Evolutionary conservation across 2,797 vertebrate species (phyloP).

Genomic region (Lepidocolaptes lacrymiger): DNA sequence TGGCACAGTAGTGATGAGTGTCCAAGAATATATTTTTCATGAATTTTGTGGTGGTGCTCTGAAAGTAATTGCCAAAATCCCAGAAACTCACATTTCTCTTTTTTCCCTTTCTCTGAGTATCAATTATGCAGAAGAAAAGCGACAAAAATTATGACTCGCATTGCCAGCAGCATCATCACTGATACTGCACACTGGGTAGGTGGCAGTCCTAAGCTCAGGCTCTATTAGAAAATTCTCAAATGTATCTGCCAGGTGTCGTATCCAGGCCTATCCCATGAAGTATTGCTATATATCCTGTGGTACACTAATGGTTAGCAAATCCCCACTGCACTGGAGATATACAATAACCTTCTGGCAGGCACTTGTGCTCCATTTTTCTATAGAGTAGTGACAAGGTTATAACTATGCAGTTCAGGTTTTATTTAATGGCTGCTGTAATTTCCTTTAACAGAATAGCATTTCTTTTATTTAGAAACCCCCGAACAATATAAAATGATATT

Average conservation of each 20-base stretch:
- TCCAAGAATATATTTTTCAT: background rate
- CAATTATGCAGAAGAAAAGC: background rate
- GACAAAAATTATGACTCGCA: background rate
- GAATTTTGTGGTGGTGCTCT: background rate
- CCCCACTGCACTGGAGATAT: background rate
- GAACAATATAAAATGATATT: background rate
- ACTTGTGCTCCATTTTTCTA: background rate
- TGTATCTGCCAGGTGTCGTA: background rate
- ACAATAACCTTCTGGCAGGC: background rate
- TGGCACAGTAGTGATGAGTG: background rate
- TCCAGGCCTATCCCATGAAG: background rate
- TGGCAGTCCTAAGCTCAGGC: background rate
- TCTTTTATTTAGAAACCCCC: background rate
- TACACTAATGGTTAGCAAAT: background rate
- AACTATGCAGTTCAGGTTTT: background rate
- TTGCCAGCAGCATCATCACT: background rate
- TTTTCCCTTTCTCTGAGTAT: background rate
- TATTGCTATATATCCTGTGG: background rate
- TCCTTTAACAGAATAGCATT: background rate
- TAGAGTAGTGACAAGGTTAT: background rate
- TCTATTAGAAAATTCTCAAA: background rate
- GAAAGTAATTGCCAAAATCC: background rate
- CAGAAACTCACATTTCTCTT: background rate
- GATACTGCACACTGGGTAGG: background rate
- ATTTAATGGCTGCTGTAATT: background rate